Percentiles rank a stretch among this genome's conserved stretches.
phyloP scores from a whole-genome alignment of 2,113 vertebrate genomes.

The Daubentonia madagascariensis region DNA sequence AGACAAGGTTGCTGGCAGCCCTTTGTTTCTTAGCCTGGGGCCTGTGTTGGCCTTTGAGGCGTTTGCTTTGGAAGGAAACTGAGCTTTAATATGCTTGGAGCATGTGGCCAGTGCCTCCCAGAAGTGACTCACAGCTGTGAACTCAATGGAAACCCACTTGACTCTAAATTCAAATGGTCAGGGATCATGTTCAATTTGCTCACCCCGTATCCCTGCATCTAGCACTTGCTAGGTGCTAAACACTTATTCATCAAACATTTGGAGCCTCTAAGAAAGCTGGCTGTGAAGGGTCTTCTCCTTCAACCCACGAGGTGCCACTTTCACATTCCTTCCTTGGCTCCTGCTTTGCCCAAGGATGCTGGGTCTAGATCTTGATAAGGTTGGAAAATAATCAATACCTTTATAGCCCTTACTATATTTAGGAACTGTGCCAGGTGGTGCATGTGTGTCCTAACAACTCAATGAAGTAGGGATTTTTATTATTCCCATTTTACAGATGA shows the following conservation, averaged over 20 bases:
- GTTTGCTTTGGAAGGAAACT: not conserved
- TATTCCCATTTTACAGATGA: not conserved
- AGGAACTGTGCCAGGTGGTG: fast-evolving
- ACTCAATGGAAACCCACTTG: not conserved
- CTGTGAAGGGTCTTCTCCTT: not conserved
- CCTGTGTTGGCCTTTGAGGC: not conserved
- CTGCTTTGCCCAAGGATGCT: not conserved
- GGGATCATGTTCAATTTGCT: not conserved
- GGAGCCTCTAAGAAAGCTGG: not conserved
- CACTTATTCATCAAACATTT: not conserved
- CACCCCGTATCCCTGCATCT: too few species aligned
- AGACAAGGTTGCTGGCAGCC: not conserved
- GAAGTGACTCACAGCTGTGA: not conserved
- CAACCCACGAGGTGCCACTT: fast-evolving
- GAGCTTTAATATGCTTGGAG: not conserved
- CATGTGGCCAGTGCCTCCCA: not conserved
- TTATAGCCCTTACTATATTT: not conserved
- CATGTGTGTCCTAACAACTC: not conserved
- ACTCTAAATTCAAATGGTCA: not conserved
- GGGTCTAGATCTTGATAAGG: not conserved
- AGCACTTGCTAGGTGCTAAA: not conserved
- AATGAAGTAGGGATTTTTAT: not conserved
- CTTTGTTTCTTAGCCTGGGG: conserved; percentile 31
- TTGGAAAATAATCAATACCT: not conserved
- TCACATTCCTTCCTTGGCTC: too few species aligned